These are phyloP conservation scores for Oreonectes daqikongensis DNA, from an alignment of 2,797 vertebrate species.

Conservation along the genomic window DNA sequence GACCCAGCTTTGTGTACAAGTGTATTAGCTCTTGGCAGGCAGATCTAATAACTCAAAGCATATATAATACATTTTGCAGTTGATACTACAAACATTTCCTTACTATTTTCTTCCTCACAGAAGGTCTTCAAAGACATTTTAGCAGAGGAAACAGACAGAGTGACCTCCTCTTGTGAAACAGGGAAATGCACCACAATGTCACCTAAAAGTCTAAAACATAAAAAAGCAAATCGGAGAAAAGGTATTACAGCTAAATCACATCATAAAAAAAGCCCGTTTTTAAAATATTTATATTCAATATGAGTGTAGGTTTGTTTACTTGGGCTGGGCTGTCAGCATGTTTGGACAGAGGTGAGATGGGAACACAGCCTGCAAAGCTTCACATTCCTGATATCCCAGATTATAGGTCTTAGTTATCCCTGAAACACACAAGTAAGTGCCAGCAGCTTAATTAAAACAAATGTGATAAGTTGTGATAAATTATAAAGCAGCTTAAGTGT, in stretches of 20 bases:
- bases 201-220: slow-evolving; percentile 79
- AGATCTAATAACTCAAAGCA: not conserved
- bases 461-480: not conserved
- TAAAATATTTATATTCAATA: not conserved
- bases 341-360: slow-evolving; percentile 83
- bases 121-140: slow-evolving; percentile 86
- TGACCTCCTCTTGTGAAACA: slow-evolving; percentile 89
- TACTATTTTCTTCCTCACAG: slow-evolving; percentile 78
- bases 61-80: not conserved
- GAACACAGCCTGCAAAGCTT: slow-evolving; percentile 88
- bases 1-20: not conserved
- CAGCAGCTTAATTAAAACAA: slow-evolving; percentile 14
- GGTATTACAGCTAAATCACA: not conserved
- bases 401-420: slow-evolving; percentile 92
- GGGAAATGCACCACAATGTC: slow-evolving; percentile 88
- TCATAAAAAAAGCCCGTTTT: not conserved
- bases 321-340: slow-evolving; percentile 84
- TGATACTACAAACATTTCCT: slow-evolving; percentile 27
- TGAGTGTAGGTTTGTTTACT: slow-evolving; percentile 71
- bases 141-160: slow-evolving; percentile 79
- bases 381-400: slow-evolving; percentile 85
- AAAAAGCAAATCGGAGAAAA: not conserved
- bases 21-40: not conserved
- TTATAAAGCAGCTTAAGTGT: not conserved
- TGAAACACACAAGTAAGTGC: slow-evolving; percentile 54